Conservation (phyloP, 1,140 invertebrate species). For the Drosophila grimshawi region DNA sequence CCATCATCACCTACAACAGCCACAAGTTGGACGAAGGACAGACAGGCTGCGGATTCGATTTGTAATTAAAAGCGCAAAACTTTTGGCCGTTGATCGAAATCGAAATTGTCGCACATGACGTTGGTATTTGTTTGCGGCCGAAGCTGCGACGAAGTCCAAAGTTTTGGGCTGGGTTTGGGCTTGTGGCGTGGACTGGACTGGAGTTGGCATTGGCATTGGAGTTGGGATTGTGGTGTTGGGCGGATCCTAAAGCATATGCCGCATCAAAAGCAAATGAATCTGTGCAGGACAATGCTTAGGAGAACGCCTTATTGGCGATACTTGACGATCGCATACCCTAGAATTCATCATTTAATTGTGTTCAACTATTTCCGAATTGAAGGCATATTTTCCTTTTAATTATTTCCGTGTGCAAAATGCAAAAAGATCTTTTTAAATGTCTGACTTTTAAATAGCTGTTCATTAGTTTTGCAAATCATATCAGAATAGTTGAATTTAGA, state of each 20-base stretch:
- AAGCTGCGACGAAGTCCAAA: neutral
- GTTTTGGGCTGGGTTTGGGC: neutral
- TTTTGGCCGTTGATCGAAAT: conserved; percentile 69
- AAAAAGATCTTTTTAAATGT: too few relatives aligned
- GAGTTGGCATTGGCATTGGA: neutral
- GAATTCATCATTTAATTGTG: neutral
- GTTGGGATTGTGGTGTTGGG: neutral
- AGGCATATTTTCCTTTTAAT: too few relatives aligned
- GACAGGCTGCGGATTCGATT: conserved; percentile 63
- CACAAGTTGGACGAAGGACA: conserved; percentile 50
- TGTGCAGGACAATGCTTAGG: neutral
- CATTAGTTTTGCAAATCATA: too few relatives aligned
- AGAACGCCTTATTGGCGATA: neutral
- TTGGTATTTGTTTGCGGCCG: conserved; percentile 2
- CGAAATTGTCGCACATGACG: conserved; percentile 57
- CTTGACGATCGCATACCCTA: neutral
- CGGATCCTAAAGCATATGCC: neutral
- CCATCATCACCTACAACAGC: neutral
- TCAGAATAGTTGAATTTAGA: too few relatives aligned
- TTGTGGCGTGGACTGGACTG: neutral
- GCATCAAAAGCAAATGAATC: conserved; percentile 19
- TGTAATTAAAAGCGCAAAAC: conserved; percentile 76
- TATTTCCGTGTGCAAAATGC: too few relatives aligned
- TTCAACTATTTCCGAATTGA: too few relatives aligned
- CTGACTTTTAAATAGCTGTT: too few relatives aligned